Evolutionary conservation across 2,797 vertebrate genomes (phyloP), one percentile per base, ranked within the genome.

Genomic region (Crocidura indochinensis): DNA sequence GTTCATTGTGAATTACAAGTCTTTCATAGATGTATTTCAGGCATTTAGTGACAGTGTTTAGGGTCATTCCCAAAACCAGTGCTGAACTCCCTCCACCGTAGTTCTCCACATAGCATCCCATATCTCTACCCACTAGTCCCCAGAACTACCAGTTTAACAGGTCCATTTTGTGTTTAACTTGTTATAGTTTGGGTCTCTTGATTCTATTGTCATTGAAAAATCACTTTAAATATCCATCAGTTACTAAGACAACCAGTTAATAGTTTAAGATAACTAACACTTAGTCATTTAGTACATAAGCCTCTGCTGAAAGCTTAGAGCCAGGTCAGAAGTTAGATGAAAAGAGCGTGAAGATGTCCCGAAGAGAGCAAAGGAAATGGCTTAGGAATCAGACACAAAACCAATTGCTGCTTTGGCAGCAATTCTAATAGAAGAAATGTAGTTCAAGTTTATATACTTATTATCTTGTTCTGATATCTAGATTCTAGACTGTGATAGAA

Each of bases 401-500:
- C 29, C 81, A 79, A 64, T 38, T 44, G 26, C 24, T 72, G 56
- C 56, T 6, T 60, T 22, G 20, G 72, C 26, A 75, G 10, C 26
- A 20, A 60, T 69, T 29, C 12, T 62, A 38, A 60, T 8, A 92
- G 44, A 83, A 73, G 10, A 86, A 53, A 88, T 60, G 17, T 68
- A 27, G 10, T 14, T 82, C 53, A 62, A n/a, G 67, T 67, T 76
- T n/a, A 71, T 76, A 51, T 14, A 80, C 12, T 20, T 76, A 60
- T 60, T 74, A 22, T 81, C 72, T 56, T n/a, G 64, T 78, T 73
- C 87, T 80, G 65, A 65, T 82, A 83, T 8, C 64, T 65, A 27
- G 26, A 65, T 60, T 60, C 53, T 87, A 29, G 71, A 92, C 22
- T 86, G 56, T 78, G 51, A 80, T 60, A 83, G 87, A 86, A 85